A percentile compares a stretch with the other conserved stretches of the same genome.
phyloP scores from a whole-genome alignment of 2,113 vertebrate species.

The Colaptes auratus region DNA sequence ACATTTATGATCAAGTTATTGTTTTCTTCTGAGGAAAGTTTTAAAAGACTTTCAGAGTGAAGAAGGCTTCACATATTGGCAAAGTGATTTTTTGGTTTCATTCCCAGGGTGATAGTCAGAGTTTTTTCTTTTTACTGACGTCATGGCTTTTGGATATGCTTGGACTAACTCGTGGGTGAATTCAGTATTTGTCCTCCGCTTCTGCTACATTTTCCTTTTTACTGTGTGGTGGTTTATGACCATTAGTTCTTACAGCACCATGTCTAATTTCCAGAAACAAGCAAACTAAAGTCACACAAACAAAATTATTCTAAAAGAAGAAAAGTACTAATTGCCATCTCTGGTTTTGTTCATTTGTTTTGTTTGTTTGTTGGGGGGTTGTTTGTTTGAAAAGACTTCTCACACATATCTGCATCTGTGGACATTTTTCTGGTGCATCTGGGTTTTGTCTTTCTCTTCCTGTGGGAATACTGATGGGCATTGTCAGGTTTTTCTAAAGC shows the following conservation, averaged over 20 bases:
- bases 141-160: constrained; percentile 40
- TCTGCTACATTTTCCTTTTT: not conserved
- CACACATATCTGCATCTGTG: not conserved
- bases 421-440: not conserved
- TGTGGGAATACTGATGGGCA: not conserved
- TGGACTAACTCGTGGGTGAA: constrained; percentile 16
- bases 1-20: constrained; percentile 15
- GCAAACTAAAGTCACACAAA: not conserved
- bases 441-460: constrained; percentile 12
- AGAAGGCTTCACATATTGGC: constrained; percentile 15
- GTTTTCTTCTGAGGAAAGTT: constrained; percentile 41
- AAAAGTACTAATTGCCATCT: not conserved
- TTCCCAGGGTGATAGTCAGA: constrained; percentile 37
- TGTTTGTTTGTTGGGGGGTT: not conserved
- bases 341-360: not conserved
- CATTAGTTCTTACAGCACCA: not conserved
- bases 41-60: constrained; percentile 2
- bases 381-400: not conserved
- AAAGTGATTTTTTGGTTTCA: constrained; percentile 20
- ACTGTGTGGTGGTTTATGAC: not conserved
- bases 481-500: constrained; percentile 25
- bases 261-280: not conserved
- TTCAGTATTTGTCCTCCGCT: not conserved
- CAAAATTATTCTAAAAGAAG: not conserved
- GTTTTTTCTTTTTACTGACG: constrained; percentile 37